These are phyloP conservation scores for Tympanoctomys barrerae DNA, from an alignment of 2,797 vertebrate species.

Conservation along the genomic window DNA sequence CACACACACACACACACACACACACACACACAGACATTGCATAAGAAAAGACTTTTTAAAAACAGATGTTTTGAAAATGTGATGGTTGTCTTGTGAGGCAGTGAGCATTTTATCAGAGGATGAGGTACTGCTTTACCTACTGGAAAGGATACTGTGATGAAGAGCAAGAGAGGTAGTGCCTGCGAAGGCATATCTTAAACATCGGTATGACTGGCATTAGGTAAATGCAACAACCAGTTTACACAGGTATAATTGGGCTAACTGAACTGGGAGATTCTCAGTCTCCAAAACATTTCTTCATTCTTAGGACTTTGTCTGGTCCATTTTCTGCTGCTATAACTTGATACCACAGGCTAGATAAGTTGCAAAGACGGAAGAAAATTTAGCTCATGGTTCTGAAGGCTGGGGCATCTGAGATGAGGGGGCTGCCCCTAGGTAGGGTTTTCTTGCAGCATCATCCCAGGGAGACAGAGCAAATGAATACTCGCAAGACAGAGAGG, in stretches of 20 bases:
- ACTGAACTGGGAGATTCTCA: background rate
- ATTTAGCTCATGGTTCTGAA: background rate
- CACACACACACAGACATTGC: no score
- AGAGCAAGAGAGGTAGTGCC: background rate
- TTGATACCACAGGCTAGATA: background rate
- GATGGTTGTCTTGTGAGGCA: background rate
- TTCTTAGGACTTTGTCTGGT: background rate
- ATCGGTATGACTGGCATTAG: background rate
- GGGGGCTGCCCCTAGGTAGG: background rate
- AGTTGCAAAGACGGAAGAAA: background rate
- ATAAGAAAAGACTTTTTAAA: background rate
- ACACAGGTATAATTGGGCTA: background rate
- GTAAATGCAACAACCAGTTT: background rate
- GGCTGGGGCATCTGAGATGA: background rate
- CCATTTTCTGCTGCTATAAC: background rate
- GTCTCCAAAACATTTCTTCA: background rate
- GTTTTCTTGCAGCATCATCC: background rate
- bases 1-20: no score
- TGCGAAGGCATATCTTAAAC: background rate
- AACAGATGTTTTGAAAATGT: slow-evolving; percentile 41
- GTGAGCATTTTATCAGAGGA: slow-evolving; percentile 24
- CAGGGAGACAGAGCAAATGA: background rate
- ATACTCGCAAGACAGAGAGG: background rate
- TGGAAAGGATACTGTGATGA: background rate
- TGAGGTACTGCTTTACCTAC: background rate